Evolutionary conservation across 1,140 invertebrate genomes (phyloP), one percentile per base, ranked within the genome.

Genomic region (Drosophila chauvacae): DNA sequence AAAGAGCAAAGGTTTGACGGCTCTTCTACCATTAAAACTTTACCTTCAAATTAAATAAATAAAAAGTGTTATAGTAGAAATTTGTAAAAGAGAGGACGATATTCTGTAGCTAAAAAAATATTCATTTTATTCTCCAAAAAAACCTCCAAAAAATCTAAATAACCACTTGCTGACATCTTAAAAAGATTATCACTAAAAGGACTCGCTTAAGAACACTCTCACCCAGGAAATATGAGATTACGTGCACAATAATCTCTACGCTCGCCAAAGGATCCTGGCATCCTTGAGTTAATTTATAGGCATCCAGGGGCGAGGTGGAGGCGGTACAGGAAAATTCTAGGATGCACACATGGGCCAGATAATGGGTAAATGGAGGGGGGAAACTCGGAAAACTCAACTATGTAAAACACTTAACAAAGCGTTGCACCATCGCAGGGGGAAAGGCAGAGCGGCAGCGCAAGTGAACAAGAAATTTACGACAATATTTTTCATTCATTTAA

Each of bases 401-500:
- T 78, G 75, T 71, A 68, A 83, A 84, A 78, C 75, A 90, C 85
- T 90, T 90, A 81, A 88, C 74, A 90, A 84, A 73, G 86, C 78
- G 72, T 71, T 88, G 74, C 85, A 88, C 85, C 72, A 75, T 68
- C 51, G 55, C 53, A 72, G 56, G 51, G 63, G 58, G 26, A 51
- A 42, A 37, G 41, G 30, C 11, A 10, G 44, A 42, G 41, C 30
- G 10, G 37, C 61, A 69, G 66, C 64, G 83, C 47, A 70, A 84
- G 56, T 79, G 76, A 53, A 78, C 64, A 70, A 59, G 50, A 79
- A 90, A 81, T 90, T 81, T 85, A 90, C 81, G 86, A 81, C 86
- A 90, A 85, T 80, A 81, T 79, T 90, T 90, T 88, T 85, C 85
- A 90, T 90, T 90, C 85, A 90, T 90, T 90, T 90, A 90, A 90